Conservation (phyloP, 2,888 invertebrate species). For the Oscheius sp. region DNA sequence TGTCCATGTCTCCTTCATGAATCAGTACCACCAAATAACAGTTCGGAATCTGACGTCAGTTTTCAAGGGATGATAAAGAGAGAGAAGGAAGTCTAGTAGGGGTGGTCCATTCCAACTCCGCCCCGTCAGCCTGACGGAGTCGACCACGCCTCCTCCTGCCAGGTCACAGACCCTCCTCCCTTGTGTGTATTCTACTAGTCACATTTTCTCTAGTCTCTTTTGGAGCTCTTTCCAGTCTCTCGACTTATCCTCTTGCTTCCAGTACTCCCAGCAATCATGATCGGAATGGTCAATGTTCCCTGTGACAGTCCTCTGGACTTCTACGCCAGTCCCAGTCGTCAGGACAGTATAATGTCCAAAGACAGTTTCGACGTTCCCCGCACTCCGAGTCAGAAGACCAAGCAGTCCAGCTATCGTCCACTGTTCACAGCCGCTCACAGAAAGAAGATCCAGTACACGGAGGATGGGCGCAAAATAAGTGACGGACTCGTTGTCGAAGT, state of each 20-base stretch:
- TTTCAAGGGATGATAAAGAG: too few relatives aligned
- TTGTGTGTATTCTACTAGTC: not conserved
- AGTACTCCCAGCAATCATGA: conserved; percentile 48
- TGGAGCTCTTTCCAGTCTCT: too few relatives aligned
- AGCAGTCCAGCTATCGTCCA: conserved; percentile 53
- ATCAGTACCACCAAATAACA: too few relatives aligned
- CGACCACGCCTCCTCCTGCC: not conserved
- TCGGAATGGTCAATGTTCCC: conserved; percentile 70
- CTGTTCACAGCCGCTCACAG: conserved; percentile 54
- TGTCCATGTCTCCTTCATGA: too few relatives aligned
- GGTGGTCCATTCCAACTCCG: too few relatives aligned
- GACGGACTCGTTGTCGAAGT: conserved; percentile 50
- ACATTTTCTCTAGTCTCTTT: too few relatives aligned
- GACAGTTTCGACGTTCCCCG: conserved; percentile 9
- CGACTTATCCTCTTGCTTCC: not conserved
- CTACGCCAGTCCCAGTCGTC: conserved; percentile 59
- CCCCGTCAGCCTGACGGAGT: too few relatives aligned
- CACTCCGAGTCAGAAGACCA: conserved; percentile 39
- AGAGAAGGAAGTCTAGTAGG: too few relatives aligned
- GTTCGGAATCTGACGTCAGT: too few relatives aligned
- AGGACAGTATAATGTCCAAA: conserved; percentile 40
- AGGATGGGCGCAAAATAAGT: conserved; percentile 63
- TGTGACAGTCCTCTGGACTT: conserved; percentile 66
- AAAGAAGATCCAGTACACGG: conserved; percentile 60
- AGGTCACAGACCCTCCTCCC: not conserved